A percentile compares a stretch with the other conserved stretches of the same genome.
Conservation (phyloP, 1,140 invertebrate species). For the Macrobrachium rosenbergii region DNA sequence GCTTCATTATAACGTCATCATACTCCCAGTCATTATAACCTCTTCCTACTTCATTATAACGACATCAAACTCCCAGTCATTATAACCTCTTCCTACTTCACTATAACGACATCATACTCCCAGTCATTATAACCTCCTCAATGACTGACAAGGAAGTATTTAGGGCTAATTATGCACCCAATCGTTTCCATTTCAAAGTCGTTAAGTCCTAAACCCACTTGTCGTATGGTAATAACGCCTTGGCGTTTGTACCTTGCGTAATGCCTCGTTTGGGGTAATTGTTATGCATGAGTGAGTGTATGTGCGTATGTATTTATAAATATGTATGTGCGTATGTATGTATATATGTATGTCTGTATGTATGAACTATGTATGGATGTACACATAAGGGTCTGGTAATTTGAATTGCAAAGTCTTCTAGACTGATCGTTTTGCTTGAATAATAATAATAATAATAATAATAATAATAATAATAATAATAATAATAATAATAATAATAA, state of each 20-base stretch:
- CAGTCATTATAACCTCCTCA: too few relatives aligned
- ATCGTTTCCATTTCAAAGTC: too few relatives aligned
- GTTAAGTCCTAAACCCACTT: too few relatives aligned
- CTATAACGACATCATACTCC: too few relatives aligned
- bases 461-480: neutral
- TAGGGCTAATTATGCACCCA: too few relatives aligned
- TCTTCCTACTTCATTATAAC: too few relatives aligned
- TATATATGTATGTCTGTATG: constrained; percentile 9
- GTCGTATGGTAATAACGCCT: too few relatives aligned
- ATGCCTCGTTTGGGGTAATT: neutral
- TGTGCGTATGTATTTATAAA: neutral
- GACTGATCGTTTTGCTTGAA: neutral
- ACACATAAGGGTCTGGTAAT: neutral
- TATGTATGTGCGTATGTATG: constrained; percentile 19
- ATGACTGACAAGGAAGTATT: too few relatives aligned
- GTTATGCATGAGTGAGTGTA: neutral
- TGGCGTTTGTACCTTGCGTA: neutral
- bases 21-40: too few relatives aligned
- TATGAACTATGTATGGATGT: constrained; percentile 18
- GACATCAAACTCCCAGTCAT: too few relatives aligned
- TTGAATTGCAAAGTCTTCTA: neutral
- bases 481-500: neutral
- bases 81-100: too few relatives aligned
- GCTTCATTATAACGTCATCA: too few relatives aligned
- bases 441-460: neutral